Percentiles rank a stretch among this genome's conserved stretches.
These are phyloP conservation scores for Limanda limanda DNA, from an alignment of 2,113 vertebrate species.

Conservation along the genomic window DNA sequence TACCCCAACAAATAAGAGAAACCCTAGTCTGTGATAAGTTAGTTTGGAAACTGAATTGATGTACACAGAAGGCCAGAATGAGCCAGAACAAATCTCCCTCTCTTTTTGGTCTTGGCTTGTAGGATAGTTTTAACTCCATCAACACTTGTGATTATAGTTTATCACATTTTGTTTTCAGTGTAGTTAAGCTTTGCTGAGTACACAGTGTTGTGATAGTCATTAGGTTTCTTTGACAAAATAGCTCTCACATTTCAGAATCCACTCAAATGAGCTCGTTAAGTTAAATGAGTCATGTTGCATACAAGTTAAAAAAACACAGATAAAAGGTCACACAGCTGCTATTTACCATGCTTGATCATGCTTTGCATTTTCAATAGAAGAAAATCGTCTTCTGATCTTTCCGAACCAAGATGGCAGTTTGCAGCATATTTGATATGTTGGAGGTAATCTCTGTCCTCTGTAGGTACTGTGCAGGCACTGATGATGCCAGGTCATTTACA, in stretches of 20 bases:
- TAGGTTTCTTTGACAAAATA: slow-evolving; percentile 21
- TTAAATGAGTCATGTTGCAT: slow-evolving; percentile 29
- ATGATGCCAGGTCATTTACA: slow-evolving; percentile 49
- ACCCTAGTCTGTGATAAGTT: slow-evolving; percentile 16
- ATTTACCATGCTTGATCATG: slow-evolving; percentile 8
- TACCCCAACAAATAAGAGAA: slow-evolving; percentile 29
- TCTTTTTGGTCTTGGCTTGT: neutral
- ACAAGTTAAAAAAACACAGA: neutral
- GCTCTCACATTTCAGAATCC: slow-evolving; percentile 39
- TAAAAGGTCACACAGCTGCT: slow-evolving; percentile 36
- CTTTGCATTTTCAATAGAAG: slow-evolving; percentile 1
- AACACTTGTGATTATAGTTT: neutral
- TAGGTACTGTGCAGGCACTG: neutral
- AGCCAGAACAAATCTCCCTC: neutral
- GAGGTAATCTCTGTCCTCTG: slow-evolving; percentile 12
- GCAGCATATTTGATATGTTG: neutral
- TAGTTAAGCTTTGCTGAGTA: neutral
- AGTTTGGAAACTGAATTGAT: neutral
- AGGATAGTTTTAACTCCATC: slow-evolving; percentile 21
- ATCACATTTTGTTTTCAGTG: slow-evolving; percentile 32
- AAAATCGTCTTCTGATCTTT: slow-evolving; percentile 11
- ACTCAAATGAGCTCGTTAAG: slow-evolving; percentile 37
- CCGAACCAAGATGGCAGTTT: slow-evolving; percentile 23
- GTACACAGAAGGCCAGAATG: neutral
- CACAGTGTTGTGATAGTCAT: slow-evolving; percentile 29